Percentiles rank a stretch among this genome's conserved stretches.
phyloP scores from a whole-genome alignment of 1,140 invertebrate species.

The Archivesica marissinica region DNA sequence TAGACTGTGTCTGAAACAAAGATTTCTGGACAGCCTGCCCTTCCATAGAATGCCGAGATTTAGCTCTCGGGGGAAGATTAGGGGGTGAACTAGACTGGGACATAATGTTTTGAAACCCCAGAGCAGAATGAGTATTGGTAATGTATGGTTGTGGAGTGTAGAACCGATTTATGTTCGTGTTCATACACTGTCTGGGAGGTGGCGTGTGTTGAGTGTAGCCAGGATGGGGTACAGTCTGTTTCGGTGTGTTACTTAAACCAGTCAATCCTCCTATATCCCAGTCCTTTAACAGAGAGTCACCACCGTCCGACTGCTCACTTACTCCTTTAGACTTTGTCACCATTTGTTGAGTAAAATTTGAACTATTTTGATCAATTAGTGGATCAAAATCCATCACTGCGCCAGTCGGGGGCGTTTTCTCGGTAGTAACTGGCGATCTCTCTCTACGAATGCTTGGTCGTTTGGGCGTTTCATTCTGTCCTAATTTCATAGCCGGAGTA shows the following conservation, averaged over 20 bases:
- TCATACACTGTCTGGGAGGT: background rate
- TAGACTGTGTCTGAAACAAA: background rate
- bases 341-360: background rate
- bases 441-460: slow-evolving; percentile 43
- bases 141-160: slow-evolving; percentile 33
- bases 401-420: background rate
- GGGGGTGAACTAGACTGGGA: background rate
- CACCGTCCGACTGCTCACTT: background rate
- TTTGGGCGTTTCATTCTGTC: slow-evolving; percentile 45
- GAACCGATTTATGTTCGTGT: background rate
- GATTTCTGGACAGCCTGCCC: background rate
- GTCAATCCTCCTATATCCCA: slow-evolving; percentile 44
- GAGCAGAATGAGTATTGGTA: background rate
- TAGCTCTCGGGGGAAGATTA: background rate
- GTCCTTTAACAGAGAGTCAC: slow-evolving; percentile 47
- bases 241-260: background rate
- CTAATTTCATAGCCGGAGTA: slow-evolving; percentile 45
- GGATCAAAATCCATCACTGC: slow-evolving; percentile 58
- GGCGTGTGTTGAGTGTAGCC: background rate
- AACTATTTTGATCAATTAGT: background rate
- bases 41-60: background rate
- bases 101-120: background rate
- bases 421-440: slow-evolving; percentile 13
- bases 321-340: background rate
- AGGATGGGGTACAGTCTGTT: background rate